Evolutionary conservation across 2,888 invertebrate genomes (phyloP), one percentile per base, ranked within the genome.

Genomic region (Drosophila peninsularis): DNA sequence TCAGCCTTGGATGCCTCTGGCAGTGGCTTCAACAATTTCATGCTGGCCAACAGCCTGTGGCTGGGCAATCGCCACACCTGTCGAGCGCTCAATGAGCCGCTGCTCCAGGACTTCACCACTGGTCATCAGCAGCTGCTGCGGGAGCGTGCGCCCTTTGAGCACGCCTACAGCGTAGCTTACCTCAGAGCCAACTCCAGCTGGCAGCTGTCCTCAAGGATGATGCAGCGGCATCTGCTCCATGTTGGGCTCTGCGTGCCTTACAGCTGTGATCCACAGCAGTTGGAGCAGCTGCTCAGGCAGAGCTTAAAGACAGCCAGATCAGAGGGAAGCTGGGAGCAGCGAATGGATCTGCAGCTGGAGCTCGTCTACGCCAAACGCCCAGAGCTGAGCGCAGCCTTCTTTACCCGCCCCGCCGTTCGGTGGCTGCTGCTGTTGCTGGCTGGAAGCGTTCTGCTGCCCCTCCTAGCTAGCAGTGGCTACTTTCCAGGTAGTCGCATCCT

Each of bases 1-100:
- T n/a, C 24, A 80, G 80, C 80, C 14, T 11, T 80, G 1, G 80
- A 80, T 49, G 80, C 80, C 7, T 80, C 82, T 24, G 74, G 77
- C 24, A 69, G 60, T 13, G 77, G 74, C 13, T 65, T 63, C 13
- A 21, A 42, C 17, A 58, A 74, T 19, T 69, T 82, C 7, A 61
- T 80, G 62, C 17, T 77, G 24, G 80, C 77, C 27, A 62, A 67
- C 13, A 62, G 64, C 17, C 17, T 49, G 0, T 82, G 74, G 71
- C 64, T 80, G 58, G 80, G 80, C 61, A 82, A 62, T 56, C 62
- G 24, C 0, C 9, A 42, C 19, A 65, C 77, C 34, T 80, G 80
- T 7, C 62, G 49, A 0, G 62, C 62, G 4, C 69, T 69, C 42
- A 71, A 66, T 24, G 44, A 64, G 24, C 60, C 49, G 10, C 5